Conservation (phyloP, 2,797 vertebrate species). For the Sebastolobus altivelis region DNA sequence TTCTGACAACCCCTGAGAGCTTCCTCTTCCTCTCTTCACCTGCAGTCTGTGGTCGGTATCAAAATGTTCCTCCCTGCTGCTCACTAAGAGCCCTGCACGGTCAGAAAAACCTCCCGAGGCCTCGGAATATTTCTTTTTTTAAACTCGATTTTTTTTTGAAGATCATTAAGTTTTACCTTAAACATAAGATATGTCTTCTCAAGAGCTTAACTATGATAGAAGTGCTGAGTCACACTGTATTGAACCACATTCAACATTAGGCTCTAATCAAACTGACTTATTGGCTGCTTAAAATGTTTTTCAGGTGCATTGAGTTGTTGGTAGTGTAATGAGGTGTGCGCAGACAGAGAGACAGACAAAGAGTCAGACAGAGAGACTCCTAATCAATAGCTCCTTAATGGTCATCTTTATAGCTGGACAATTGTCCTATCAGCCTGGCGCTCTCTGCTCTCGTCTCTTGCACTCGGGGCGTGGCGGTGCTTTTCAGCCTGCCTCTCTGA, state of each 20-base stretch:
- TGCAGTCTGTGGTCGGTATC: constrained; percentile 51
- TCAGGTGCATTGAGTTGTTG: constrained; percentile 31
- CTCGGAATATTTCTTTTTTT: constrained; percentile 13
- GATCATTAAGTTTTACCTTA: not conserved
- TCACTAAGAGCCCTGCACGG: constrained; percentile 46
- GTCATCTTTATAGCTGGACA: constrained; percentile 65
- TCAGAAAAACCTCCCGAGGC: constrained; percentile 41
- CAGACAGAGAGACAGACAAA: constrained; percentile 55
- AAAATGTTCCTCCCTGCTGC: constrained; percentile 50
- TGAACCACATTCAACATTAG: constrained; percentile 1
- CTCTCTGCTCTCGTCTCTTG: constrained; percentile 52
- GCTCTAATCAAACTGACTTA: constrained; percentile 21
- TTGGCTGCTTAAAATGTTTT: constrained; percentile 37
- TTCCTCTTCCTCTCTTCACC: constrained; percentile 50
- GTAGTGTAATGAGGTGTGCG: constrained; percentile 26
- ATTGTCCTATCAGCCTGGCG: constrained; percentile 39
- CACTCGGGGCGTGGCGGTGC: constrained; percentile 55
- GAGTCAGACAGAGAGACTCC: constrained; percentile 63
- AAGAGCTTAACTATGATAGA: not conserved
- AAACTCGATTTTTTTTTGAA: not conserved
- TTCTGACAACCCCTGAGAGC: constrained; percentile 45
- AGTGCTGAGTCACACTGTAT: constrained; percentile 36
- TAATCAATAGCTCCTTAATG: constrained; percentile 70
- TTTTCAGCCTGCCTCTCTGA: constrained; percentile 86
- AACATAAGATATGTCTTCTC: not conserved